Evolutionary conservation across 2,113 vertebrate genomes (phyloP).

Genomic region (Piaya cayana): DNA sequence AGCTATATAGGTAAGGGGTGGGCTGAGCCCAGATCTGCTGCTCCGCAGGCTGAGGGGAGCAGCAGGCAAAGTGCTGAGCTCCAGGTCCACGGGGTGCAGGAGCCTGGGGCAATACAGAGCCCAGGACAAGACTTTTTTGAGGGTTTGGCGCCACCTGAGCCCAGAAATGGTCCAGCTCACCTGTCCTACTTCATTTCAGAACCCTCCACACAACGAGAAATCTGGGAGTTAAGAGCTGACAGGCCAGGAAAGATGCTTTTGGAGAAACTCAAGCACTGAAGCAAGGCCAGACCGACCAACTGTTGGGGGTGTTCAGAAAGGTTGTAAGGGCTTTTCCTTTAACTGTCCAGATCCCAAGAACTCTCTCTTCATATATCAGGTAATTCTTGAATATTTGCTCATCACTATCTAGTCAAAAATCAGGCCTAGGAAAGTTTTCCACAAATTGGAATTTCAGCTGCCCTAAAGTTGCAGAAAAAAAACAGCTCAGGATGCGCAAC

Average conservation of each 20-base stretch:
- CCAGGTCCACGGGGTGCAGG: accelerated
- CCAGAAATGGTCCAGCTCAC: background rate
- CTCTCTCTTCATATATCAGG: background rate
- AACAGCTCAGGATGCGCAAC: background rate
- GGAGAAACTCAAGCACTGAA: background rate
- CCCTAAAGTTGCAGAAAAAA: background rate
- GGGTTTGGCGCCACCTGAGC: slow-evolving; percentile 5
- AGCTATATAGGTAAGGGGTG: accelerated
- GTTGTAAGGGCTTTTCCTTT: background rate
- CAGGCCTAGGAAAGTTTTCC: background rate
- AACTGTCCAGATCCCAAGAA: background rate
- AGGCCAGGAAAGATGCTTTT: background rate
- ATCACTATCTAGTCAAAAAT: background rate
- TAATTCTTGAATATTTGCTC: background rate
- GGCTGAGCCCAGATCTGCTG: background rate
- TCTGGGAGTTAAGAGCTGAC: background rate
- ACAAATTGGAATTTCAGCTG: background rate
- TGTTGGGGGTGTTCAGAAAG: background rate
- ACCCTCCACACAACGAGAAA: background rate
- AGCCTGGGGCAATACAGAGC: background rate
- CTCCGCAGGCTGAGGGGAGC: background rate
- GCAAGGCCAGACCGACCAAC: background rate
- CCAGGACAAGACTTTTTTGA: background rate
- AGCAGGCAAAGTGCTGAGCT: accelerated
- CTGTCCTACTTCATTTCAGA: too few species aligned